These are phyloP conservation scores for Germaria angustata DNA, from an alignment of 2,888 invertebrate species.

Conservation along the genomic window DNA sequence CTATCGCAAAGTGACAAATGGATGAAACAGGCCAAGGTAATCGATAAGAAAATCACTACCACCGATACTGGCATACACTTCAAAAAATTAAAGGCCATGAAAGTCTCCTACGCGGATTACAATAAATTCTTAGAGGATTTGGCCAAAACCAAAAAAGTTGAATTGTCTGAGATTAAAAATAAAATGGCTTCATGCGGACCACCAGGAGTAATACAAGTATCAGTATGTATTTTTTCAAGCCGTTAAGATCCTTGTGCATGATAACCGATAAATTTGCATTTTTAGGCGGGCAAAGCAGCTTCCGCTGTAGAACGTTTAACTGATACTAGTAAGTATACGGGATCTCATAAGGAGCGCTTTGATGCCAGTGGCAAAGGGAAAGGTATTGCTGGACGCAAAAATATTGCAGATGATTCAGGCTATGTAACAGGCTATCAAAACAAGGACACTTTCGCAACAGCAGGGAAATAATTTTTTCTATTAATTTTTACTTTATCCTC, in stretches of 20 bases:
- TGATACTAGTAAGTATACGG: slow-evolving; percentile 93
- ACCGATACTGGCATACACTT: slow-evolving; percentile 95
- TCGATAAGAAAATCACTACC: slow-evolving; percentile 92
- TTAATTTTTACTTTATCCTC: not conserved
- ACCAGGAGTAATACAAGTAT: slow-evolving; percentile 83
- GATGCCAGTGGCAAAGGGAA: slow-evolving; percentile 92
- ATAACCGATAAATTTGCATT: not conserved
- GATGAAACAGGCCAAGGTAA: slow-evolving; percentile 94
- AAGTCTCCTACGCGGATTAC: slow-evolving; percentile 88
- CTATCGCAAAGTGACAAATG: slow-evolving; percentile 95
- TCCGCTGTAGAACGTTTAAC: slow-evolving; percentile 86
- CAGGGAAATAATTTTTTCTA: slow-evolving; percentile 80
- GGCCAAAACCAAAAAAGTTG: slow-evolving; percentile 90
- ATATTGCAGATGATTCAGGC: slow-evolving; percentile 86
- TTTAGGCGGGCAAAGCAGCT: slow-evolving; percentile 79
- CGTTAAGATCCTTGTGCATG: no score
- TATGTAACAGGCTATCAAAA: slow-evolving; percentile 93
- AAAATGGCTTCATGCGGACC: slow-evolving; percentile 90
- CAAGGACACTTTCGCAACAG: slow-evolving; percentile 87
- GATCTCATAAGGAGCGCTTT: slow-evolving; percentile 92
- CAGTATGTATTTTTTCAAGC: slow-evolving; percentile 69
- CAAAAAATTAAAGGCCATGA: slow-evolving; percentile 91
- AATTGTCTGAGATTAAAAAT: slow-evolving; percentile 87
- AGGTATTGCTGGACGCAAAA: slow-evolving; percentile 91
- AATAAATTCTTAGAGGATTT: slow-evolving; percentile 92